Evolutionary conservation across 2,113 vertebrate genomes (phyloP), one percentile per base, ranked within the genome.

Genomic region (Catharus fuscescens): DNA sequence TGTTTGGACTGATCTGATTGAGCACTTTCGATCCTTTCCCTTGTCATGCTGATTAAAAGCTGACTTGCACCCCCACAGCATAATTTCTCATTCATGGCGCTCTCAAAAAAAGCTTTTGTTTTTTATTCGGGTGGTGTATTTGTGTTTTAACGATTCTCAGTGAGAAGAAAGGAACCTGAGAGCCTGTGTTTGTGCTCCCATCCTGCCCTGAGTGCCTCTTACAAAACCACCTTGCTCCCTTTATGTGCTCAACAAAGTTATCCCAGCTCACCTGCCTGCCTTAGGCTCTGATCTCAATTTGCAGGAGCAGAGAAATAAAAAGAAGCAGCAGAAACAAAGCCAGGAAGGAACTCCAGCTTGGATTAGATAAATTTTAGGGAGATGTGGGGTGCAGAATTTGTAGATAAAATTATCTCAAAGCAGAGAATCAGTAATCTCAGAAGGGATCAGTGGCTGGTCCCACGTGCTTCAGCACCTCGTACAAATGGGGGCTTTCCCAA

Each of bases 221-320:
- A 3, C 0, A 40, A 71, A 85, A 64, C 21, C 28, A n/a, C 14
- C 10, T 19, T 7, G 12, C 6, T 67, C 5, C 1, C 2, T 50
- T 90, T 29, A 7, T 14, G 29, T 72, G 44, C 76, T 72, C 18
- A 36, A 10, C 23, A 40, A 40, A 26, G 23, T 52, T 48, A 48
- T 3, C n/a, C n/a, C 25, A 42, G 16, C 36, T 73, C 50, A 73
- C 42, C 36, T 90, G 36, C 50, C 25, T 76, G 38, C 45, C 19
- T 65, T 59, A 18, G 54, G 42, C 25, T 78, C 2, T 59, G 26
- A 62, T n/a, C 56, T 87, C 10, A 5, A 8, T 69, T 31, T 53
- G 20, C 18, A 56, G 48, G 54, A 5, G 25, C n/a, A 54, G 29
- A 78, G 52, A 29, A 52, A 6, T 28, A 50, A 70, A 83, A 88